Base-by-base conservation (phyloP, 2,888 invertebrate genomes). In the Luperina testacea region DNA sequence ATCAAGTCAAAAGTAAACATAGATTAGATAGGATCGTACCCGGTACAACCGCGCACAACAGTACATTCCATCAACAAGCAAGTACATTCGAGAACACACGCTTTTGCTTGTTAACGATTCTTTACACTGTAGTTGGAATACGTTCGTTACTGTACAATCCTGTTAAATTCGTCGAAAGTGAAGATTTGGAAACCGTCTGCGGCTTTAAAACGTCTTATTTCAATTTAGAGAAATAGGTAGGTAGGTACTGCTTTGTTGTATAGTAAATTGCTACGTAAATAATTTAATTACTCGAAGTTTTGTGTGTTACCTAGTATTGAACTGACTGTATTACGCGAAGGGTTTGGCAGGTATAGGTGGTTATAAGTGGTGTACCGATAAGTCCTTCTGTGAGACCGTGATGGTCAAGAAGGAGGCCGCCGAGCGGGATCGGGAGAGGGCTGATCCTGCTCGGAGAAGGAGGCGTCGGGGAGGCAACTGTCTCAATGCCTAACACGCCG, bases 81-180 rank as follows among this genome's bases (percentile, higher is more conserved):
- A 89, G 83, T 78, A 85, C 69, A 80, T 80, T 69, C 78, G 70
- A 83, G 73, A 74, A 78, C 87, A 89, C 87, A 85, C 77, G 86
- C 85, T 82, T 87, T 80, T 78, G 84, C 86, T 88, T 84, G 88
- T 89, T 89, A 89, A 86, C 82, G 83, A 77, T 87, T 85, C 89
- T 83, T 88, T 84, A 74, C 85, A 79, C 65, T 63, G 68, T 75
- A 77, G 72, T 73, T 68, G 79, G 81, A 82, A 87, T 85, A 75
- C 81, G 80, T 77, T 80, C 75, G 68, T 81, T 80, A 82, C 68
- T 75, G 75, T 72, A 83, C 65, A 80, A 83, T 85, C 59, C 75
- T 53, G 68, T 72, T 79, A 75, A 77, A 81, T 87, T 87, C 72
- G 32, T 77, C 72, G 77, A 73, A 84, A 77, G 64, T 78, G 89